These are phyloP conservation scores for Diogma glabrata DNA, from an alignment of 2,888 invertebrate genomes.

Conservation along the genomic window DNA sequence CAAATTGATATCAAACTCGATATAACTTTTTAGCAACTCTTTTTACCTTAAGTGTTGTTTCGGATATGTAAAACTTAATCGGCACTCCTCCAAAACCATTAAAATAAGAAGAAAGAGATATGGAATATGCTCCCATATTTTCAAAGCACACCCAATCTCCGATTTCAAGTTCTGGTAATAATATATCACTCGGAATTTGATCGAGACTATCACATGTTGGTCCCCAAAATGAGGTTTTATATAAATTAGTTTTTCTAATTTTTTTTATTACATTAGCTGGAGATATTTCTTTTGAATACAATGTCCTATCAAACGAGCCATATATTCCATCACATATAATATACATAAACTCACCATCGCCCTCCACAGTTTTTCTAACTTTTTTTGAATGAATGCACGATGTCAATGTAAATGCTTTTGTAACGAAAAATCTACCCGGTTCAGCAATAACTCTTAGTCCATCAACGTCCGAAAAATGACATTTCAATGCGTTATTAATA, in stretches of 20 bases:
- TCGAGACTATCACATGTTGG: conserved; percentile 95
- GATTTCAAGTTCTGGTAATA: conserved; percentile 59
- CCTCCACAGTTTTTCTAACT: conserved; percentile 20
- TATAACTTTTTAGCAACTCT: no score
- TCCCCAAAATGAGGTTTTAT: conserved; percentile 88
- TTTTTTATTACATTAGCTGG: conserved; percentile 37
- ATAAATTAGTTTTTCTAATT: no score
- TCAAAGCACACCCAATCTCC: conserved; percentile 86
- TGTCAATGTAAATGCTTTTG: conserved; percentile 87
- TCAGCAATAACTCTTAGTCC: conserved; percentile 81
- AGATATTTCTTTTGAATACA: conserved; percentile 85
- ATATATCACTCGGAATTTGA: conserved; percentile 45
- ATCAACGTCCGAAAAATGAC: conserved; percentile 61
- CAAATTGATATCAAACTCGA: no score
- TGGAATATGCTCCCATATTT: conserved; percentile 98
- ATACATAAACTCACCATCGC: conserved; percentile 59
- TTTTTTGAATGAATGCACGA: conserved; percentile 78
- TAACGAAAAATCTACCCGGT: conserved; percentile 92
- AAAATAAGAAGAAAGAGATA: conserved; percentile 84
- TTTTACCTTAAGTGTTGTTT: no score
- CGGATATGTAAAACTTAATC: conserved; percentile 40
- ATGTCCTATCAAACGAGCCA: conserved; percentile 94
- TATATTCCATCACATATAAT: conserved; percentile 99
- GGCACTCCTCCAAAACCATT: conserved; percentile 85
- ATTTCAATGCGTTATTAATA: conserved; percentile 67